These are phyloP conservation scores for Cancer borealis DNA, from an alignment of 2,888 invertebrate genomes.

Conservation along the genomic window DNA sequence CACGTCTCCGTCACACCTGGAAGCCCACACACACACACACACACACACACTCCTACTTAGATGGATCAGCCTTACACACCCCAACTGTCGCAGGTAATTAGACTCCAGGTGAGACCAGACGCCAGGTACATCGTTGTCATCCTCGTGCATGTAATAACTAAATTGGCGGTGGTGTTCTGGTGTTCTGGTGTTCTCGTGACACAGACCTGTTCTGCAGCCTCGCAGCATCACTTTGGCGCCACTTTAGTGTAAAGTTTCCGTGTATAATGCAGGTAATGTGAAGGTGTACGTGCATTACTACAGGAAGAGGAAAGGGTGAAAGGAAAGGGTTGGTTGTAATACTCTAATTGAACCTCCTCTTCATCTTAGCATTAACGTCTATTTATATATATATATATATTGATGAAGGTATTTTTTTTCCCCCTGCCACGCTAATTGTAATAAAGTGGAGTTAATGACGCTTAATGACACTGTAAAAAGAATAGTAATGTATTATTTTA, in stretches of 20 bases:
- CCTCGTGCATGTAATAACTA: not conserved
- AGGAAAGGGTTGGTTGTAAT: too few relatives aligned
- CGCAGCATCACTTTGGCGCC: not conserved
- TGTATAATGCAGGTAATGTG: not conserved
- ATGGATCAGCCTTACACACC: slow-evolving; percentile 28
- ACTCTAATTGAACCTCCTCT: too few relatives aligned
- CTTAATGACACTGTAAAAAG: too few relatives aligned
- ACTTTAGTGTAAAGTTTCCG: not conserved
- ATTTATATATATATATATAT: too few relatives aligned
- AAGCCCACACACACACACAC: not conserved
- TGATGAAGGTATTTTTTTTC: too few relatives aligned
- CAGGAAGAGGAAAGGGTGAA: not conserved
- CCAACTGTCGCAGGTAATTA: not conserved
- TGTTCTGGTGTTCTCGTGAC: not conserved
- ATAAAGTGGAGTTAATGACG: too few relatives aligned
- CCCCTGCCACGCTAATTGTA: too few relatives aligned
- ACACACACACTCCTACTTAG: not conserved
- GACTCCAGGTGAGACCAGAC: not conserved
- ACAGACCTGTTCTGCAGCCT: not conserved
- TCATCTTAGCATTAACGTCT: too few relatives aligned
- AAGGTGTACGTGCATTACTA: not conserved
- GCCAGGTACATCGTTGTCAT: not conserved
- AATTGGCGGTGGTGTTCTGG: not conserved
- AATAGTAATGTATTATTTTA: too few relatives aligned
- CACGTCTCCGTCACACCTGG: not conserved